phyloP scores from a whole-genome alignment of 2,888 invertebrate species.

The Machimus rusticus region DNA sequence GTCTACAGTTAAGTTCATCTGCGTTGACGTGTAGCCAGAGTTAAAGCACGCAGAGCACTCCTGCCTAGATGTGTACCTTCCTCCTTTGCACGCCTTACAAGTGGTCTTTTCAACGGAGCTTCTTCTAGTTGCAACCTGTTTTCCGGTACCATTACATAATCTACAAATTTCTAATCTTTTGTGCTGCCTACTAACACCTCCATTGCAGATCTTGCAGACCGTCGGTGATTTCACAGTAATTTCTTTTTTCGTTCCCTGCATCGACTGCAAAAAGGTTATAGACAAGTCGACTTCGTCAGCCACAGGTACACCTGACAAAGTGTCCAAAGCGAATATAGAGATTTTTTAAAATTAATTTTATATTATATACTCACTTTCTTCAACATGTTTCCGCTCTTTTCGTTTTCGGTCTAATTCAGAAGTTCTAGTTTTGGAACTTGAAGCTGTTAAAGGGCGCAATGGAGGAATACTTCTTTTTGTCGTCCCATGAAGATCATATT shows the following conservation, averaged over 20 bases:
- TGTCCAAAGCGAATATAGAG: background rate
- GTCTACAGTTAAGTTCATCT: constrained; percentile 41
- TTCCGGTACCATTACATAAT: constrained; percentile 58
- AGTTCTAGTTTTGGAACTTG: background rate
- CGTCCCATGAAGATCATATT: constrained; percentile 57
- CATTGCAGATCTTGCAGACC: constrained; percentile 57
- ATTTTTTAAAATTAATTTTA: background rate
- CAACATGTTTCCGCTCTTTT: background rate
- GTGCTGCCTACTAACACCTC: constrained; percentile 53
- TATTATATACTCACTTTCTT: background rate
- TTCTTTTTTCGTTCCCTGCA: constrained; percentile 56
- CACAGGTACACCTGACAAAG: background rate
- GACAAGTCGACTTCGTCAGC: constrained; percentile 51
- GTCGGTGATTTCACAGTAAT: constrained; percentile 53
- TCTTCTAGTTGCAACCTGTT: constrained; percentile 52
- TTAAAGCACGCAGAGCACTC: constrained; percentile 56
- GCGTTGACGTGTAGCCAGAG: constrained; percentile 31
- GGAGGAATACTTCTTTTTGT: constrained; percentile 46
- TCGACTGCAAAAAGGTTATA: constrained; percentile 56
- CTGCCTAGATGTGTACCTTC: constrained; percentile 54
- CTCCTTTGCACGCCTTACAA: constrained; percentile 57
- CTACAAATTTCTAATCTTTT: constrained; percentile 55
- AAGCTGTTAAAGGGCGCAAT: background rate
- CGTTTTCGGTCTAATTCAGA: background rate
- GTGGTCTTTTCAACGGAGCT: constrained; percentile 50